Base-by-base conservation (phyloP, 2,888 invertebrate genomes). In the Macrophya alboannulata region DNA sequence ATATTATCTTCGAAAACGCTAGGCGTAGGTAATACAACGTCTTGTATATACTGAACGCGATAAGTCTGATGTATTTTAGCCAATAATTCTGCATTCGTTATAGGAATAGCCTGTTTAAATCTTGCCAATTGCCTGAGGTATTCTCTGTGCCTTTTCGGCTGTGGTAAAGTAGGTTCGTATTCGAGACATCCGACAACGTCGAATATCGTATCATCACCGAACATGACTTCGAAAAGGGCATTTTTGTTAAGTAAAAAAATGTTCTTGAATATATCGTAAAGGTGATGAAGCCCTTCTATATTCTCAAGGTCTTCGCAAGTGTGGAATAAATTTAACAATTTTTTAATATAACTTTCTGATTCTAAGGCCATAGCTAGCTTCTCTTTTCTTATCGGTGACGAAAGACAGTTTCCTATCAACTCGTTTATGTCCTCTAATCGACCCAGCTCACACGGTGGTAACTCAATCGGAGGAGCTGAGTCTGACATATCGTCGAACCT, bases 61-160 rank as follows among this genome's bases (percentile, higher is more conserved):
- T 99, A 99, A 85, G 99, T 99, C 95, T 99, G 99, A 95, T 99
- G 99, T 90, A 99, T 99, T 96, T 99, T 99, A 85, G 98, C 97
- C 90, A 99, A 95, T 89, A 99, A 95, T 94, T 99, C 99, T 88
- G 96, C 96, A 94, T 99, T 99, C 92, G 97, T 97, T 87, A 99
- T 99, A 86, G 99, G 99, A 92, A 99, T 98, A 85, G 98, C 98
- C 94, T 98, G 98, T 91, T 97, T 97, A 94, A 98, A 98, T 94
- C 97, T 97, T 37, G 99, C 98, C 94, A 98, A 96, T 93, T 98
- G 97, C 92, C 97, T 97, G 89, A 99, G 95, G 94, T 99, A 99
- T 93, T 99, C 99, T 91, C 99, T 96, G 94, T 99, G 99, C 94
- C 97, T 97, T 93, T 98, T 98, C 51, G 98, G 98, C 91, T 97